Percentiles rank a stretch among this genome's conserved stretches.
Evolutionary conservation across 2,888 invertebrate genomes (phyloP).

Genomic region (Noctua janthina): DNA sequence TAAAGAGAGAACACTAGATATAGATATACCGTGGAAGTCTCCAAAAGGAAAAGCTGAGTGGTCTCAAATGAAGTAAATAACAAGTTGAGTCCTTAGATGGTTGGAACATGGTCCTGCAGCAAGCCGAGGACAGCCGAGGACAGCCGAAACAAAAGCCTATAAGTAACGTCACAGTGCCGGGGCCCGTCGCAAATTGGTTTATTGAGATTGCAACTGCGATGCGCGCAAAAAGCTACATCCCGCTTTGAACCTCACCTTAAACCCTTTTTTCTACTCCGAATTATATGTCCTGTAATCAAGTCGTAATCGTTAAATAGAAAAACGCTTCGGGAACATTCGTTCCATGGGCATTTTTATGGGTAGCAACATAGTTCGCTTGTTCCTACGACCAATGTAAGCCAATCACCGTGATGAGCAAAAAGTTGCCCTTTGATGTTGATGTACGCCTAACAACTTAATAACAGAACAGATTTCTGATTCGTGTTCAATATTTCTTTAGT

Average conservation of each 20-base stretch:
- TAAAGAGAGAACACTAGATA: conserved; percentile 41
- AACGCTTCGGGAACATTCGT: conserved; percentile 56
- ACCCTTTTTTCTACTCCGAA: conserved; percentile 57
- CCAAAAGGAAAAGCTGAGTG: conserved; percentile 53
- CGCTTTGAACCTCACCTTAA: conserved; percentile 62
- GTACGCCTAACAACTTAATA: conserved; percentile 58
- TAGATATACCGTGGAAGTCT: conserved; percentile 37
- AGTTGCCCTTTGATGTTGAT: conserved; percentile 57
- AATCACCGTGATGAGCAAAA: conserved; percentile 60
- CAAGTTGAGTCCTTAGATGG: conserved; percentile 75
- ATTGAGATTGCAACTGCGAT: conserved; percentile 84
- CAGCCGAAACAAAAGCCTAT: conserved; percentile 76
- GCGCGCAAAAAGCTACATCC: conserved; percentile 73
- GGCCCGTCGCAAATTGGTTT: conserved; percentile 85
- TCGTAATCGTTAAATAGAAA: conserved; percentile 64
- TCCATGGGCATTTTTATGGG: conserved; percentile 60
- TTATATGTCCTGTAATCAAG: conserved; percentile 65
- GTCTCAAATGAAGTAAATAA: conserved; percentile 72
- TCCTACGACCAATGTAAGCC: conserved; percentile 59
- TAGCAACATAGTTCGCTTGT: conserved; percentile 62
- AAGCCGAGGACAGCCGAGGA: conserved; percentile 72
- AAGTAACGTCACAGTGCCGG: conserved; percentile 65
- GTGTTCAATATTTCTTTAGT: conserved; percentile 49
- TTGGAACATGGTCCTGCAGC: conserved; percentile 58
- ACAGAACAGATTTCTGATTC: conserved; percentile 49